Base-by-base conservation (phyloP, 2,888 invertebrate species). In the Tenthredo amoena region DNA sequence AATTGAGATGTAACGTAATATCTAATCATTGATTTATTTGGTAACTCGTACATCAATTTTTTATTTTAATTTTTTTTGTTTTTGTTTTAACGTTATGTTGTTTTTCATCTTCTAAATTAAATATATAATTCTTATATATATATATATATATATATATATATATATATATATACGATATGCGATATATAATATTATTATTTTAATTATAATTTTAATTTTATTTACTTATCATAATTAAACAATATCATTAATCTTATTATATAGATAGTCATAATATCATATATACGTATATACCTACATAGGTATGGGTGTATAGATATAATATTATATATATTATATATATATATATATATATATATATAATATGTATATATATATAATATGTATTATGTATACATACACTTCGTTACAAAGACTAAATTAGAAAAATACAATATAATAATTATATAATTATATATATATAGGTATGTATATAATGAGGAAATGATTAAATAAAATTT, bases 11-110 rank as follows among this genome's bases (percentile, higher is more conserved):
- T 47, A 15, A 76, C 34, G 12, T 55, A 31, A 87, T 90, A 86
- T 91, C 92, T 92, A 93, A 91, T 90, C 91, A 88, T 89, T 91
- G 86, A 89, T 92, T 93, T 93, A 93, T 92, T 93, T 92, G 91
- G 91, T 93, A 92, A 92, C 92, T 92, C 91, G 92, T 92, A 91
- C 91, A 92, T 92, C 91, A 34, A 82, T 82, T 79, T 58, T 79
- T 77, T 21, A 31, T 50, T 76, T 76, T n/a, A n/a, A n/a, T n/a
- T 2, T 76, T 21, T 43, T 47, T 76, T 43, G 15, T 74, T n/a
- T 68, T 68, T 31, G 1, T 12, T 21, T 74, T n/a, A 37, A 76
- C 15, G 21, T 34, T 34, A 34, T 71, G 18, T 76, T 50, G 9
- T 76, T 43, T 43, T 68, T 31, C 31, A 77, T 50, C 58, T 26